Conservation (phyloP, 2,797 vertebrate species). For the Hydrophis major region DNA sequence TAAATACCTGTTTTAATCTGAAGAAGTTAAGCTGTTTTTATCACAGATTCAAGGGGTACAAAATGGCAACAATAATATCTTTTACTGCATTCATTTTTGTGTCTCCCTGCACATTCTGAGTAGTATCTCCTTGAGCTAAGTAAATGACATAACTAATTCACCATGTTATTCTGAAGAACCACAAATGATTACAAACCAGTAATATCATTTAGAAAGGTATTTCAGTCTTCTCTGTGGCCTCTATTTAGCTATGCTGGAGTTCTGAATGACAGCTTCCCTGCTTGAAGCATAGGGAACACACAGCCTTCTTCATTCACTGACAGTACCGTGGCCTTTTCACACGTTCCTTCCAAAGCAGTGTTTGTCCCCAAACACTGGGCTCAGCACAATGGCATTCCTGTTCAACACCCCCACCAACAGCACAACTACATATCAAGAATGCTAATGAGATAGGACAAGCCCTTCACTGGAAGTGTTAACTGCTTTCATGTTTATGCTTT, state of each 20-base stretch:
- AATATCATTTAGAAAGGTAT: slow-evolving; percentile 80
- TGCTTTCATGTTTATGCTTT: slow-evolving; percentile 39
- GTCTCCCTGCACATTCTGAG: slow-evolving; percentile 20
- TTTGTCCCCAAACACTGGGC: slow-evolving; percentile 87
- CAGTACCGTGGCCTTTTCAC: slow-evolving; percentile 80
- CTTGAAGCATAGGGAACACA: slow-evolving; percentile 77
- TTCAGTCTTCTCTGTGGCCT: slow-evolving; percentile 75
- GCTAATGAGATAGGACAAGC: slow-evolving; percentile 74
- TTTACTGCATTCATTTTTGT: slow-evolving; percentile 23
- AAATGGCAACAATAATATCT: slow-evolving; percentile 7
- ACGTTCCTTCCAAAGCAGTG: slow-evolving; percentile 82
- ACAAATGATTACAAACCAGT: slow-evolving; percentile 72
- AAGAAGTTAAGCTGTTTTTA: slow-evolving; percentile 11
- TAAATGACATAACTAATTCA: slow-evolving; percentile 49
- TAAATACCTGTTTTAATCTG: background rate
- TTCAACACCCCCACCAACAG: slow-evolving; percentile 77
- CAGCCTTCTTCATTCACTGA: slow-evolving; percentile 81
- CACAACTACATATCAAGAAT: slow-evolving; percentile 71
- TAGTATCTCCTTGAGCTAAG: slow-evolving; percentile 33
- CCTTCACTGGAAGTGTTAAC: slow-evolving; percentile 68
- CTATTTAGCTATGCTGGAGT: slow-evolving; percentile 70
- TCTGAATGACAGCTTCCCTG: slow-evolving; percentile 82
- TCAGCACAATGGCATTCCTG: slow-evolving; percentile 81
- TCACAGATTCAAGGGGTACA: background rate
- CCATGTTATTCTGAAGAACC: slow-evolving; percentile 57